These are phyloP conservation scores for Zenarchopterus dispar DNA, from an alignment of 2,797 vertebrate species.

Conservation along the genomic window DNA sequence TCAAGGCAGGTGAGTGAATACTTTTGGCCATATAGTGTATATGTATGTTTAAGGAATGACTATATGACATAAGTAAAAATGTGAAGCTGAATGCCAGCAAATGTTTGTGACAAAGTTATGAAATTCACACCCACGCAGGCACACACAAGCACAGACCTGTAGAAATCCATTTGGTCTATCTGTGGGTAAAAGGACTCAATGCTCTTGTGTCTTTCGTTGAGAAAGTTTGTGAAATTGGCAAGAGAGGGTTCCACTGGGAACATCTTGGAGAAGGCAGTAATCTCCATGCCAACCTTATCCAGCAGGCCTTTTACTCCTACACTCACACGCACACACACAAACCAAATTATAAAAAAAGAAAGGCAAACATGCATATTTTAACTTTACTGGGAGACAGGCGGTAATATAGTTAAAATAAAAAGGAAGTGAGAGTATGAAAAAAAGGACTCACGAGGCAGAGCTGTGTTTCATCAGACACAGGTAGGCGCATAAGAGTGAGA, in stretches of 20 bases:
- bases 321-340: not conserved
- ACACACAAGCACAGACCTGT: conserved; percentile 82
- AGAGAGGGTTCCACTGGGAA: conserved; percentile 86
- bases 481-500: conserved; percentile 25
- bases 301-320: conserved; percentile 88
- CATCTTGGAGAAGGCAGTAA: conserved; percentile 79
- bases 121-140: not conserved
- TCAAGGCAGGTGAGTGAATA: no score
- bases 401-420: not conserved
- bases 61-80: not conserved
- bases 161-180: conserved; percentile 91
- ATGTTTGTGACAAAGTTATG: not conserved
- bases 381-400: not conserved
- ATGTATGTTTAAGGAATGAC: not conserved
- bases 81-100: not conserved
- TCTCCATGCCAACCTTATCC: conserved; percentile 85
- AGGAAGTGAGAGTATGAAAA: not conserved
- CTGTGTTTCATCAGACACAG: conserved; percentile 62
- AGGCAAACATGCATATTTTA: not conserved
- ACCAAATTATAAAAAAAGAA: not conserved
- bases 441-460: conserved; percentile 80
- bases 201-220: conserved; percentile 82
- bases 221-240: conserved; percentile 80
- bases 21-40: no score
- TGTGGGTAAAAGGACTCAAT: conserved; percentile 84